Conservation (phyloP, 2,888 invertebrate genomes). For the Tenodera sinensis region DNA sequence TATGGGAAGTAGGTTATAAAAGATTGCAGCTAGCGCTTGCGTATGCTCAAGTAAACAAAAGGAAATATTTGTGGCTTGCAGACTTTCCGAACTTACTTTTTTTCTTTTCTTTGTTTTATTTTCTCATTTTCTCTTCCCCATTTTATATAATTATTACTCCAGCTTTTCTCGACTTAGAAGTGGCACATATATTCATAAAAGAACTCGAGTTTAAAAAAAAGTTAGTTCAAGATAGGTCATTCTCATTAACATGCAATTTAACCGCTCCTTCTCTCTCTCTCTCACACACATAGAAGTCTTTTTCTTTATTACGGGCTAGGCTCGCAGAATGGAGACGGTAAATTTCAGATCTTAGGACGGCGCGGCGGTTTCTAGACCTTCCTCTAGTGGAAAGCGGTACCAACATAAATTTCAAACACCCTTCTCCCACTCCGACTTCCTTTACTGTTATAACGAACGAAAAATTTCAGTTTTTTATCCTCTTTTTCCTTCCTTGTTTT, state of each 20-base stretch:
- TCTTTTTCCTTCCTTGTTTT: background rate
- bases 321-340: slow-evolving; percentile 18
- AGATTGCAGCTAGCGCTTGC: no score
- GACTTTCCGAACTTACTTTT: background rate
- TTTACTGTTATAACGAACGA: background rate
- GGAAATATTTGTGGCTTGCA: background rate
- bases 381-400: background rate
- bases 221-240: slow-evolving; percentile 24
- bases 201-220: slow-evolving; percentile 7
- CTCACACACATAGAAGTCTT: background rate
- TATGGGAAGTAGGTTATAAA: no score
- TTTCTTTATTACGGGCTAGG: background rate
- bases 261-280: background rate
- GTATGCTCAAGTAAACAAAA: background rate
- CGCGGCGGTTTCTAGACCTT: background rate
- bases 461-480: background rate
- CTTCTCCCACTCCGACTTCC: background rate
- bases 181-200: slow-evolving; percentile 16
- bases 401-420: background rate
- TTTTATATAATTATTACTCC: background rate
- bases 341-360: slow-evolving; percentile 21
- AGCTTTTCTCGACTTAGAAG: background rate
- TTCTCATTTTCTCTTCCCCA: background rate
- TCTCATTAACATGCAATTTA: slow-evolving; percentile 29
- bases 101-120: background rate